A percentile compares a stretch with the other conserved stretches of the same genome.
These are phyloP conservation scores for Ochropacha duplaris DNA, from an alignment of 2,888 invertebrate genomes.

Conservation along the genomic window DNA sequence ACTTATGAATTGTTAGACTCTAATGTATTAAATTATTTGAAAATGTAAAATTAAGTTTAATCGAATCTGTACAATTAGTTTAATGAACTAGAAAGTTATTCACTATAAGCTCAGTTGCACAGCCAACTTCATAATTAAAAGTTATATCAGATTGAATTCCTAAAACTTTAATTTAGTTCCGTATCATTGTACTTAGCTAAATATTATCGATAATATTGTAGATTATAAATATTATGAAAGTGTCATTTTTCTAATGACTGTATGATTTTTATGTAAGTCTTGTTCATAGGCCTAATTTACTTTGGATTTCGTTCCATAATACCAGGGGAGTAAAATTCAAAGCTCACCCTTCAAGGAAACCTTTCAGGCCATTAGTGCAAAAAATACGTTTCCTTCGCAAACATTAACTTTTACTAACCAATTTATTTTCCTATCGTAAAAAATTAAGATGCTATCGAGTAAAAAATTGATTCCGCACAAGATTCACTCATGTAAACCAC, in stretches of 20 bases:
- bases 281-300: not conserved
- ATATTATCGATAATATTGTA: too few relatives aligned
- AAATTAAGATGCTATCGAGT: conserved; percentile 13
- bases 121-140: too few relatives aligned
- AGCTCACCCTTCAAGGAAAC: not conserved
- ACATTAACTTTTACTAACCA: conserved; percentile 1
- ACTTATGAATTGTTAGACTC: too few relatives aligned
- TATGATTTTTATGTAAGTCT: too few relatives aligned
- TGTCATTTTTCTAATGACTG: too few relatives aligned
- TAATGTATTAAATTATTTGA: not conserved
- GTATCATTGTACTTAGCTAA: too few relatives aligned
- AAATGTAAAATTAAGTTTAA: not conserved
- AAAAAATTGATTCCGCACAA: conserved; percentile 37
- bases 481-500: conserved; percentile 22
- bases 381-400: conserved; percentile 2
- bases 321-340: not conserved
- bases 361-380: conserved; percentile 14
- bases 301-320: not conserved
- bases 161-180: too few relatives aligned
- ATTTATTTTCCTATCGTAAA: not conserved
- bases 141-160: too few relatives aligned
- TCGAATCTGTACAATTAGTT: too few relatives aligned
- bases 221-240: too few relatives aligned
- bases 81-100: not conserved
- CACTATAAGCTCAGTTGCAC: not conserved